A percentile compares a stretch with the other conserved stretches of the same genome.
These are phyloP conservation scores for Leptinotarsa tumamoca DNA, from an alignment of 2,888 invertebrate species.

Conservation along the genomic window DNA sequence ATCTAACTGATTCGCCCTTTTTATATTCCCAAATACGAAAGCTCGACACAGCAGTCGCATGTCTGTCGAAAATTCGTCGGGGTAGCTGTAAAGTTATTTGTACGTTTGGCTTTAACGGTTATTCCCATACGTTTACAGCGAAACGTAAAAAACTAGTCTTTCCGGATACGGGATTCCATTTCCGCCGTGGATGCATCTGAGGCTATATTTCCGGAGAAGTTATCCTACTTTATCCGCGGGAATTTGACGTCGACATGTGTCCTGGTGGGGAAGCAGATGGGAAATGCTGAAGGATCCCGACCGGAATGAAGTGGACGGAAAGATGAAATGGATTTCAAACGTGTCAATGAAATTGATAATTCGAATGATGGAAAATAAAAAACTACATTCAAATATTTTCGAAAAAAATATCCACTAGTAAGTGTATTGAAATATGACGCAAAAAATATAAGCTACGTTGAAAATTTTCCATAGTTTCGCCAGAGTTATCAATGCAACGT, in stretches of 20 bases:
- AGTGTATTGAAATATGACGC: too few species aligned
- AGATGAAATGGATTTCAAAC: background rate
- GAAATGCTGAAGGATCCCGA: slow-evolving; percentile 10
- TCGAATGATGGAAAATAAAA: too few species aligned
- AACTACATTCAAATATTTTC: too few species aligned
- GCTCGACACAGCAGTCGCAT: slow-evolving; percentile 4
- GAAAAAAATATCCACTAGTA: too few species aligned
- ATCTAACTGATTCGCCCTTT: slow-evolving; percentile 6
- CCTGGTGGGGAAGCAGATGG: slow-evolving; percentile 47
- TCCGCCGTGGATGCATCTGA: slow-evolving; percentile 64
- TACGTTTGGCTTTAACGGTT: slow-evolving; percentile 44
- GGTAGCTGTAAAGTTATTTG: slow-evolving; percentile 44
- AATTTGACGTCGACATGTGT: slow-evolving; percentile 70
- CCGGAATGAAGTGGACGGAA: slow-evolving; percentile 20
- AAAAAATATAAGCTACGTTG: too few species aligned
- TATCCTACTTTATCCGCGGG: slow-evolving; percentile 72
- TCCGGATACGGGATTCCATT: slow-evolving; percentile 71
- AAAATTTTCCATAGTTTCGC: too few species aligned
- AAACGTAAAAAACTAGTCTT: slow-evolving; percentile 68
- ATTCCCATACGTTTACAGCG: slow-evolving; percentile 44
- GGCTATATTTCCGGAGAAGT: slow-evolving; percentile 69
- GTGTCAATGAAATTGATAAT: background rate
- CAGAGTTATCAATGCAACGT: too few species aligned
- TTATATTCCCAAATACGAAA: background rate
- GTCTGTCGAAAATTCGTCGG: slow-evolving; percentile 32